Conservation (phyloP, 2,113 vertebrate species). For the Machaerirhynchus nigripectus region DNA sequence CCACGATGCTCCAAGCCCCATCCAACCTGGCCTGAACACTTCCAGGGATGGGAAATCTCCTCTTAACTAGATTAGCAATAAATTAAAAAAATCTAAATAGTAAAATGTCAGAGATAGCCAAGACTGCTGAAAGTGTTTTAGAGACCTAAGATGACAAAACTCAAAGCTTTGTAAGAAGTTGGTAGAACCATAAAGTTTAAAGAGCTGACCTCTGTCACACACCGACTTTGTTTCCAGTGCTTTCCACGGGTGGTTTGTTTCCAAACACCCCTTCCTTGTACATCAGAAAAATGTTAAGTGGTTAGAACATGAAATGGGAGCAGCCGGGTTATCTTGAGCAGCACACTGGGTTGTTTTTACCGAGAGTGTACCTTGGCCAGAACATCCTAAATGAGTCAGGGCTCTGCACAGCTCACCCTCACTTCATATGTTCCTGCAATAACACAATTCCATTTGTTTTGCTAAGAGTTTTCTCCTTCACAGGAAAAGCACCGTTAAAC, state of each 20-base stretch:
- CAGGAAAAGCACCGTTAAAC: conserved; percentile 46
- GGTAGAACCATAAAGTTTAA: background rate
- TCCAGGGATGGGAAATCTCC: background rate
- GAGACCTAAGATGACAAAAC: background rate
- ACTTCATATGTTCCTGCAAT: conserved; percentile 27
- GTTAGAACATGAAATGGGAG: background rate
- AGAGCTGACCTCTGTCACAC: background rate
- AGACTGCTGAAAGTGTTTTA: background rate
- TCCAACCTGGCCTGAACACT: background rate
- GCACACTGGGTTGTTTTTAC: conserved; percentile 17
- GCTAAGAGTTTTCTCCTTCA: background rate
- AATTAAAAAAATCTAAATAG: background rate
- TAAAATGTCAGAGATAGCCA: background rate
- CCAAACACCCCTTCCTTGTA: background rate
- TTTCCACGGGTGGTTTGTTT: conserved; percentile 29
- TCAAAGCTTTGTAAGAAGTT: background rate
- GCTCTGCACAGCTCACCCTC: background rate
- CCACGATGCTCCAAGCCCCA: background rate
- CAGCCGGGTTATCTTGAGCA: conserved; percentile 17
- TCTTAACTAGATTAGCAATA: background rate
- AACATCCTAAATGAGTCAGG: conserved; percentile 35
- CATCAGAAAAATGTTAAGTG: conserved; percentile 30
- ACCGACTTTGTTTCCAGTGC: background rate
- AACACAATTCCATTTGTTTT: conserved; percentile 57
- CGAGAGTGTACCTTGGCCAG: conserved; percentile 41